Conservation (phyloP, 1,140 invertebrate genomes). For the Caenorhabditis elegans region WBcel235 BX284605.5:9135501-9136000, state of each 20-base stretch:
- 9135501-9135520: too few relatives aligned
- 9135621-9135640: neutral
- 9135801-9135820: conserved; percentile 63
- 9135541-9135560: too few relatives aligned
- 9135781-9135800: conserved; percentile 81
- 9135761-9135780: conserved; percentile 93
- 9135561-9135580: too few relatives aligned
- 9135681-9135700: conserved; percentile 49
- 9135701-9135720: neutral
- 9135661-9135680: conserved; percentile 23
- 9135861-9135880: neutral
- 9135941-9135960: conserved; percentile 87
- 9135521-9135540: too few relatives aligned
- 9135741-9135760: conserved; percentile 75
- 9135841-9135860: conserved; percentile 71
- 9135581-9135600: too few relatives aligned
- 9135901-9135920: conserved; percentile 91
- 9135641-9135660: neutral
- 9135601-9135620: too few relatives aligned
- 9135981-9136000: conserved; percentile 75
- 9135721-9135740: neutral
- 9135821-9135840: conserved; percentile 58
- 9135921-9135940: conserved; percentile 91
- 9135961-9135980: conserved; percentile 63
- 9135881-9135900: neutral